phyloP scores from a whole-genome alignment of 1,140 invertebrate genomes.

The Chlorops oryzae region DNA sequence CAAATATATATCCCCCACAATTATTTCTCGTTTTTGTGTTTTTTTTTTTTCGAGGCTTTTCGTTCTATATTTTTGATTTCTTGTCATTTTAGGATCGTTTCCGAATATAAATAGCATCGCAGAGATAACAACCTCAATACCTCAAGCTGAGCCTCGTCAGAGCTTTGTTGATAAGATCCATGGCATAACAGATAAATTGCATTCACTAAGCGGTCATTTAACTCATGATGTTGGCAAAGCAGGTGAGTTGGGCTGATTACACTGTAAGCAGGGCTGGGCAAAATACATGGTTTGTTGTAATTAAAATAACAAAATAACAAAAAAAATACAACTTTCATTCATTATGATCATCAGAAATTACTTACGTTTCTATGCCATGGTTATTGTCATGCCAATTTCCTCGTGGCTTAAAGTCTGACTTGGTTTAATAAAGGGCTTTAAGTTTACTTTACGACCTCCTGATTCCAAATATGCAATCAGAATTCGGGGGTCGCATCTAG shows the following conservation, averaged over 20 bases:
- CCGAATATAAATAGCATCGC: slow-evolving; percentile 51
- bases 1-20: neutral
- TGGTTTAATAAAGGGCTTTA: no score
- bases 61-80: neutral
- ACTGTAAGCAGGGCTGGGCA: no score
- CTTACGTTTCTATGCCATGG: no score
- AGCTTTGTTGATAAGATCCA: slow-evolving; percentile 76
- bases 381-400: no score
- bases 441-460: no score
- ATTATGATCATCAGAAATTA: no score
- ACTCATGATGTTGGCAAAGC: slow-evolving; percentile 56
- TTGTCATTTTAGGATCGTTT: slow-evolving; percentile 47
- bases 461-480: no score
- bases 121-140: slow-evolving; percentile 33
- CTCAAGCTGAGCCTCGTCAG: slow-evolving; percentile 29
- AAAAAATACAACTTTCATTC: no score
- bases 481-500: no score
- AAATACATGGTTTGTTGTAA: no score
- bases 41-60: slow-evolving; percentile 7
- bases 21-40: neutral
- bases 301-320: no score
- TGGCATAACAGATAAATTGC: slow-evolving; percentile 77
- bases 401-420: no score
- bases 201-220: slow-evolving; percentile 62
- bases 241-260: slow-evolving; percentile 53